phyloP scores from a whole-genome alignment of 2,888 invertebrate genomes.

The Lymantria dispar region DNA sequence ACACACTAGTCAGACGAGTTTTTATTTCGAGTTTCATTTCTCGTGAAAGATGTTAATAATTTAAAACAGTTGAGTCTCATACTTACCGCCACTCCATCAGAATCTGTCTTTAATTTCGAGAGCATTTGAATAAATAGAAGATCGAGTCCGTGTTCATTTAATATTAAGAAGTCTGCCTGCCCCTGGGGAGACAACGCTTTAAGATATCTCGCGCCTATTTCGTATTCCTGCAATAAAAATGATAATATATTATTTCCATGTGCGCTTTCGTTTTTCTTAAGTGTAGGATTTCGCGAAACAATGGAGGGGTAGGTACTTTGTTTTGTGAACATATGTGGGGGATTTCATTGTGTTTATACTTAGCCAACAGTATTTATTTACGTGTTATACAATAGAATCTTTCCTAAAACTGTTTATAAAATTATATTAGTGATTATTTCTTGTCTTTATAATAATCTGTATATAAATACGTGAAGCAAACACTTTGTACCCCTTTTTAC shows the following conservation, averaged over 20 bases:
- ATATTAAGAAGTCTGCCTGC: conserved; percentile 10
- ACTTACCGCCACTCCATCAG: not conserved
- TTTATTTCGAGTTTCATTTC: not conserved
- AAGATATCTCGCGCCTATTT: conserved; percentile 15
- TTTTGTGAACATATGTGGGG: conserved; percentile 8
- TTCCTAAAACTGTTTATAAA: not conserved
- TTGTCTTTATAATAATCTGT: too few species aligned
- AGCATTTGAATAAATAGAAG: conserved; percentile 1
- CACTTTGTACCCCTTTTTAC: too few species aligned
- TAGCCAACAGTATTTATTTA: not conserved
- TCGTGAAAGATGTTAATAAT: not conserved
- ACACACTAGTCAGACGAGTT: not conserved
- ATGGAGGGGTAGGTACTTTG: conserved; percentile 7
- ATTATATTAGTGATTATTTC: not conserved
- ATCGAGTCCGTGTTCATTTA: conserved; percentile 5
- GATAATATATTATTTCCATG: conserved; percentile 14
- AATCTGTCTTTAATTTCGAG: not conserved
- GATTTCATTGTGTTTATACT: not conserved
- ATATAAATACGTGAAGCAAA: too few species aligned
- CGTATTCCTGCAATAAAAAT: conserved; percentile 25
- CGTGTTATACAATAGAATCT: not conserved
- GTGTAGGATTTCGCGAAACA: conserved; percentile 11
- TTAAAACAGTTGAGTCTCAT: not conserved
- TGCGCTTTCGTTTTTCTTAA: conserved; percentile 12
- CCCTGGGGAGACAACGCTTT: conserved; percentile 14